Conservation (phyloP, 2,797 vertebrate genomes). For the Simalia tracyae region DNA sequence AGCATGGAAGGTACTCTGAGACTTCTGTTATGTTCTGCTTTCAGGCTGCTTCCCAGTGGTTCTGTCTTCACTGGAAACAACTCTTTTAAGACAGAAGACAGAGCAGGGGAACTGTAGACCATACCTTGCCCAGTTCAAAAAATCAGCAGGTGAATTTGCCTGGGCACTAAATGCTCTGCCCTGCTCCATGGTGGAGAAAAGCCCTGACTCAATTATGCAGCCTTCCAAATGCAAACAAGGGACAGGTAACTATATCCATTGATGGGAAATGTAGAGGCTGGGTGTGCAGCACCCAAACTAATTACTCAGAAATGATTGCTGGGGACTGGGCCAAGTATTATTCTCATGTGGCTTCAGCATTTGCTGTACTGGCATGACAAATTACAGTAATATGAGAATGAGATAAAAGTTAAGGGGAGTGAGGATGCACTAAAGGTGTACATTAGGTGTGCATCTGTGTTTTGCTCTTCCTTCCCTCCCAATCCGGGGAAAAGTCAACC, state of each 20-base stretch:
- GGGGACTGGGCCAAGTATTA: constrained; percentile 73
- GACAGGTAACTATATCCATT: constrained; percentile 65
- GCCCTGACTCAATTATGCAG: constrained; percentile 49
- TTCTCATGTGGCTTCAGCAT: constrained; percentile 64
- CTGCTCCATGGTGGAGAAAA: constrained; percentile 32
- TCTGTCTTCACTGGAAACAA: neutral
- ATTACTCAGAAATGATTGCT: constrained; percentile 73
- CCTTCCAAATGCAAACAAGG: constrained; percentile 57
- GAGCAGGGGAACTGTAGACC: constrained; percentile 34
- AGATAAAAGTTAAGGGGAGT: constrained; percentile 61
- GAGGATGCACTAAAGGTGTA: constrained; percentile 48
- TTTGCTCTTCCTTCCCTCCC: constrained; percentile 36
- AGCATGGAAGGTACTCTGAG: neutral
- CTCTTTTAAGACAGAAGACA: constrained; percentile 28
- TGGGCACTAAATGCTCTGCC: neutral
- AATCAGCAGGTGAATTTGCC: neutral
- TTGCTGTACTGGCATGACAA: constrained; percentile 52
- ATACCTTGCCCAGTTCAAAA: constrained; percentile 41
- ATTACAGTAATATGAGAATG: constrained; percentile 60
- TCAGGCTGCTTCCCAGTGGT: neutral
- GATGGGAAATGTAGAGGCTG: constrained; percentile 63
- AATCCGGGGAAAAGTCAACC: constrained; percentile 17
- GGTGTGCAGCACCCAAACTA: constrained; percentile 70
- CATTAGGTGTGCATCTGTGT: constrained; percentile 56
- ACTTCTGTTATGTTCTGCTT: neutral